Evolutionary conservation across 1,140 invertebrate species (phyloP).

Genomic region (Zophobas atratus): DNA sequence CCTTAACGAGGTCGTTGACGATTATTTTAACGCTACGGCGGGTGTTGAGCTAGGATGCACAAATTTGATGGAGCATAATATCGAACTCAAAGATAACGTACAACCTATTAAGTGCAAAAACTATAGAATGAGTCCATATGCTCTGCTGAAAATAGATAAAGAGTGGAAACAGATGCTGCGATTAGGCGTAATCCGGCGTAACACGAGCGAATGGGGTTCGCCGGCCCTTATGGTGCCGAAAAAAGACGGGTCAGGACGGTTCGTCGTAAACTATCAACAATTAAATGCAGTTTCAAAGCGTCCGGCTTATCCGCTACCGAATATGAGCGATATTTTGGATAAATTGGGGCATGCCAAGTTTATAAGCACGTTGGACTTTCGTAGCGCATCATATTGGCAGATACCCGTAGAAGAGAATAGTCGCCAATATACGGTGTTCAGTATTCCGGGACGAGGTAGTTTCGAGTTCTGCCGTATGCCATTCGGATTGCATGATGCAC

Average conservation of each 20-base stretch:
- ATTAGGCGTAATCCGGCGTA: slow-evolving; percentile 4
- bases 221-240: slow-evolving; percentile 56
- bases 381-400: slow-evolving; percentile 62
- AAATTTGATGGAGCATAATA: slow-evolving; percentile 1
- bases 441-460: slow-evolving; percentile 57
- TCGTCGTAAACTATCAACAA: slow-evolving; percentile 21
- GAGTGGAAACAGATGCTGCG: slow-evolving; percentile 1
- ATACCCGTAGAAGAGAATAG: slow-evolving; percentile 56
- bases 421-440: slow-evolving; percentile 62
- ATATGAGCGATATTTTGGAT: slow-evolving; percentile 56
- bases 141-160: slow-evolving; percentile 48
- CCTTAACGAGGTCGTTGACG: not conserved
- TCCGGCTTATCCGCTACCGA: slow-evolving; percentile 55
- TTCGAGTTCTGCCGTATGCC: slow-evolving; percentile 60
- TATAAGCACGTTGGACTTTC: slow-evolving; percentile 59
- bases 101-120: slow-evolving; percentile 56
- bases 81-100: not conserved
- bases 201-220: slow-evolving; percentile 1
- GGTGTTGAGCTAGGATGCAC: slow-evolving; percentile 15
- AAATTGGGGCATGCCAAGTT: slow-evolving; percentile 56
- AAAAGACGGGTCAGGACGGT: slow-evolving; percentile 43
- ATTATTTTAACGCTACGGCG: not conserved
- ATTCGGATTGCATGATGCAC: slow-evolving; percentile 33
- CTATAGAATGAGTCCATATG: slow-evolving; percentile 52
- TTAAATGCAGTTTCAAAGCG: slow-evolving; percentile 50